Percentiles rank a stretch among this genome's conserved stretches.
Evolutionary conservation across 2,797 vertebrate species (phyloP).

Genomic region (Carcharodon carcharias): DNA sequence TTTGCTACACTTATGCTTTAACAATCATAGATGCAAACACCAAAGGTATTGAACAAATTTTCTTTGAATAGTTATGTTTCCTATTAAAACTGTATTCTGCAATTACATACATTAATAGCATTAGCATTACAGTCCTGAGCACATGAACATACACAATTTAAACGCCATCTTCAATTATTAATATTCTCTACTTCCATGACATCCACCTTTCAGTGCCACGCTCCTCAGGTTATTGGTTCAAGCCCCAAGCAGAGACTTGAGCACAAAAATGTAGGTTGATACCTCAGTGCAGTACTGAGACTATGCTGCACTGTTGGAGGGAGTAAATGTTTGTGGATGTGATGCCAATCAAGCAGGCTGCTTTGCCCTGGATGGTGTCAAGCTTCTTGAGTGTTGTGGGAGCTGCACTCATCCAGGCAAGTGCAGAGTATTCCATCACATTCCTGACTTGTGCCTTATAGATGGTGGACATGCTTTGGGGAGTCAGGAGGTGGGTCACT

Average conservation of each 20-base stretch:
- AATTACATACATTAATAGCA: neutral
- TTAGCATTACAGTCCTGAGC: neutral
- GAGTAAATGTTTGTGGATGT: too few relatives aligned
- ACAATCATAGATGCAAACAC: conserved; percentile 15
- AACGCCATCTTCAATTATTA: neutral
- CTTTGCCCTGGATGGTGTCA: too few relatives aligned
- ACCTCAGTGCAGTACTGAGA: neutral
- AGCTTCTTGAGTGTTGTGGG: too few relatives aligned
- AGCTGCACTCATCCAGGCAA: too few relatives aligned
- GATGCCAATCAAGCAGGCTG: too few relatives aligned
- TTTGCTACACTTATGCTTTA: conserved; percentile 32
- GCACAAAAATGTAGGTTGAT: neutral
- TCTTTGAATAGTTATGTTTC: neutral
- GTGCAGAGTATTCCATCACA: too few relatives aligned
- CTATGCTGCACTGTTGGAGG: neutral
- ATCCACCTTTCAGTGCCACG: neutral
- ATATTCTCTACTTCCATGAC: neutral
- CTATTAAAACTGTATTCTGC: too few relatives aligned
- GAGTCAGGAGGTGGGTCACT: too few relatives aligned
- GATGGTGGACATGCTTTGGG: too few relatives aligned
- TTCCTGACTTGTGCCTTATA: too few relatives aligned
- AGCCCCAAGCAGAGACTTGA: neutral
- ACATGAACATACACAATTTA: neutral
- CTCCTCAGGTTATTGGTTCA: neutral
- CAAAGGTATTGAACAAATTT: conserved; percentile 20